Conservation (phyloP, 2,888 invertebrate species). For the Zaprionus bogoriensis region DNA sequence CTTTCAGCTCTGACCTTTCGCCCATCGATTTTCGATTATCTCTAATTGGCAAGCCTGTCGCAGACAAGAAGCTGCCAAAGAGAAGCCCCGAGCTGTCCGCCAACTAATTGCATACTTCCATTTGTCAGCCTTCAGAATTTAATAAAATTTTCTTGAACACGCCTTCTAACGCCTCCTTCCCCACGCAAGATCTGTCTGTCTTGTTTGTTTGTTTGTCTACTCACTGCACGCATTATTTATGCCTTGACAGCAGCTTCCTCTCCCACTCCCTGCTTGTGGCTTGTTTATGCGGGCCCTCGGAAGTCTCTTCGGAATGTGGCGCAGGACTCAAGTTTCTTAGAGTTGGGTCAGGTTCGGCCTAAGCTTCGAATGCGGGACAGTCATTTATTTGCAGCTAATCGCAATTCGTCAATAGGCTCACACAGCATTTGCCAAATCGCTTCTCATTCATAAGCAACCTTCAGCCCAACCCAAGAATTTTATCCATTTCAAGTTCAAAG, state of each 20-base stretch:
- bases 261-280: background rate
- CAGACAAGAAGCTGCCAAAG: background rate
- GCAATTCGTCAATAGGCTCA: conserved; percentile 39
- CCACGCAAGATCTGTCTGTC: background rate
- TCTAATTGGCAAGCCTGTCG: conserved; percentile 52
- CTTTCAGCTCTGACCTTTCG: conserved; percentile 1
- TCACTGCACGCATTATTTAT: background rate
- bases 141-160: conserved; percentile 8
- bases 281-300: background rate
- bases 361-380: conserved; percentile 11
- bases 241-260: background rate
- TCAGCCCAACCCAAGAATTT: background rate
- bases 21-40: conserved; percentile 54
- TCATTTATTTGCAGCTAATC: conserved; percentile 65
- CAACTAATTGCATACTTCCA: conserved; percentile 5
- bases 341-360: conserved; percentile 7
- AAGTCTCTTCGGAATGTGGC: too few relatives aligned
- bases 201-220: background rate
- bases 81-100: conserved; percentile 2
- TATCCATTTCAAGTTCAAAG: background rate
- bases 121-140: background rate
- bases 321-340: background rate
- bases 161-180: background rate
- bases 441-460: background rate
- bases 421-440: conserved; percentile 6